Evolutionary conservation across 2,113 vertebrate species (phyloP), one percentile per base, ranked within the genome.

Genomic region (Pao palembangensis): DNA sequence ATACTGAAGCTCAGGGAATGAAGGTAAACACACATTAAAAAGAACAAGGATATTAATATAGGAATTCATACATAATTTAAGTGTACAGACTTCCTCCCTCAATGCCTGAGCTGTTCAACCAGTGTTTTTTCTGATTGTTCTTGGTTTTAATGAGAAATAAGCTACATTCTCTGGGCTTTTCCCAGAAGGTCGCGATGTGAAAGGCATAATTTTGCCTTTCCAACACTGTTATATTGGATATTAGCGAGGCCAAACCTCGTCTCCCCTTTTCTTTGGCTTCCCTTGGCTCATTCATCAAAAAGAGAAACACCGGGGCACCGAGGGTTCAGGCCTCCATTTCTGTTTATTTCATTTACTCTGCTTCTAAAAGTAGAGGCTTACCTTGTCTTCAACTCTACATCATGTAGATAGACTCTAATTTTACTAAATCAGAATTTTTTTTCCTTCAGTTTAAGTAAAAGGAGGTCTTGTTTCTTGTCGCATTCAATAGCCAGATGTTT

Each of bases 281-380:
- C 61, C 61, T 61, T 47, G 69, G 63, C 77, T 79, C 83, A 86
- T 88, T 79, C 70, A 85, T 90, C 84, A 88, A 61, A 61, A 66
- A 75, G 84, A 85, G 70, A 83, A 84, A 80, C 79, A 51, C 78
- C 82, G 84, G 84, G 74, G 70, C 80, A 71, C 67, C 38, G 21
- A 49, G 63, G 85, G 86, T 84, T 86, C 82, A 85, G 64, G 43
- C 61, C 84, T 75, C 79, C 65, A 85, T 86, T 84, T 87, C 61
- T 85, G 75, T 87, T 87, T 88, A 86, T 86, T 88, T 88, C 61
- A 64, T 83, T 86, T 75, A 54, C 73, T 84, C 81, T 72, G 34
- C 34, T 38, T 38, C 8, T 38, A 12, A 38, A 38, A 11, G 34
- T 38, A 38, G 6, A 38, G 34, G 34, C 8, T 12, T 38, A 10